phyloP scores from a whole-genome alignment of 2,888 invertebrate genomes.

The Caenorhabditis virilis region DNA sequence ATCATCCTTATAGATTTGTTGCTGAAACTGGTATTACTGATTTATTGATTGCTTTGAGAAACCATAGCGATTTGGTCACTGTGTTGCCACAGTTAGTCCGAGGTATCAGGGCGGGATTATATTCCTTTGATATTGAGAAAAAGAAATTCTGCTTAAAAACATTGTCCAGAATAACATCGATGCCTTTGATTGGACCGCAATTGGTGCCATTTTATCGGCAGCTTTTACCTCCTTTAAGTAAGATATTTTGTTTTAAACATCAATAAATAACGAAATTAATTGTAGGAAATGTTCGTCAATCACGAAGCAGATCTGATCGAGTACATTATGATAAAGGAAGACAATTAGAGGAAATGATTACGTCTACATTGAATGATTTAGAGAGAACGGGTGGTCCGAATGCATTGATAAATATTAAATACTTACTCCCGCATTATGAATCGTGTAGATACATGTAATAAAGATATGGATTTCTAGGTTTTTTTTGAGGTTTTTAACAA shows the following conservation, averaged over 20 bases:
- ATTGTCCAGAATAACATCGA: slow-evolving; percentile 45
- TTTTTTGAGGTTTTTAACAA: no score
- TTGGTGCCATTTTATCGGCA: slow-evolving; percentile 96
- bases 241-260: slow-evolving; percentile 6
- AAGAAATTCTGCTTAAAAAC: slow-evolving; percentile 47
- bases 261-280: neutral
- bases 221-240: slow-evolving; percentile 85
- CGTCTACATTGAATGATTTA: slow-evolving; percentile 79
- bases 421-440: slow-evolving; percentile 95
- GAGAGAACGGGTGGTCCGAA: slow-evolving; percentile 92
- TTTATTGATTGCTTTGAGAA: slow-evolving; percentile 37
- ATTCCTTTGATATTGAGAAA: slow-evolving; percentile 49
- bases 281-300: slow-evolving; percentile 38
- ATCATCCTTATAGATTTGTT: slow-evolving; percentile 50
- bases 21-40: slow-evolving; percentile 54
- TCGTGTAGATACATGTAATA: slow-evolving; percentile 73
- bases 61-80: slow-evolving; percentile 15
- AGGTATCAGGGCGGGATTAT: slow-evolving; percentile 53
- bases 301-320: slow-evolving; percentile 29
- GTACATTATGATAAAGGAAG: slow-evolving; percentile 38
- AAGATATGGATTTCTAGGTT: no score
- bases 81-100: slow-evolving; percentile 44
- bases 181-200: slow-evolving; percentile 83
- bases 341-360: slow-evolving; percentile 38
- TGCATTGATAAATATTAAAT: slow-evolving; percentile 96